Base-by-base conservation (phyloP, 2,888 invertebrate genomes). In the Lathronympha strigana region DNA sequence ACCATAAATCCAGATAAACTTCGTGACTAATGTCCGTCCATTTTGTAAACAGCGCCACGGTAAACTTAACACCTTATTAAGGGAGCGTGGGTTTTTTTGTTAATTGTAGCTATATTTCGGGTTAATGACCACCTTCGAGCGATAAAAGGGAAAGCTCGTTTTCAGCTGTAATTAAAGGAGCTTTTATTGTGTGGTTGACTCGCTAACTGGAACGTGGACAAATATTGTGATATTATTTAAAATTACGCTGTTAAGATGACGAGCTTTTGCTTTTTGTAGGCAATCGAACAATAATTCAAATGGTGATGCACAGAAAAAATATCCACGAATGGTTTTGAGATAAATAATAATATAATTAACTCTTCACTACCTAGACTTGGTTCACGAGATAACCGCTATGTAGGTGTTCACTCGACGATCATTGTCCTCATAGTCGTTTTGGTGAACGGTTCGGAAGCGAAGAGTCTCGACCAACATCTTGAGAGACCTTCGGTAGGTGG, bases 11-110 rank as follows among this genome's bases (percentile, higher is more conserved):
- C 31, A 61, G 49, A 40, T 67, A 63, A 49, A 49, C 17, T 72
- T 72, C 84, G 84, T 87, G 86, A 87, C 82, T 80, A 87, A 86
- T 82, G 77, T 73, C 73, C 77, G 76, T 80, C 80, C 79, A 83
- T 84, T 88, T 82, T 73, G 80, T 78, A 82, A 84, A 81, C 82
- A 82, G 79, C 78, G 78, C 76, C 69, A 79, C 79, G 80, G 82
- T 79, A 82, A 86, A 86, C 83, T 88, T 86, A 87, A 88, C 88
- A 90, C 89, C 86, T 87, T 87, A 87, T 90, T 88, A 89, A 88
- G 72, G 76, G 74, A 71, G 82, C 82, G 83, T 79, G 81, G 84
- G 82, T 87, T 88, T 91, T 84, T 90, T 89, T 87, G 87, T 85
- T 90, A 90, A 90, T 90, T 86, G 85, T 78, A 78, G 81, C 85